phyloP scores from a whole-genome alignment of 2,797 vertebrate species.

The Sciurus carolinensis region DNA sequence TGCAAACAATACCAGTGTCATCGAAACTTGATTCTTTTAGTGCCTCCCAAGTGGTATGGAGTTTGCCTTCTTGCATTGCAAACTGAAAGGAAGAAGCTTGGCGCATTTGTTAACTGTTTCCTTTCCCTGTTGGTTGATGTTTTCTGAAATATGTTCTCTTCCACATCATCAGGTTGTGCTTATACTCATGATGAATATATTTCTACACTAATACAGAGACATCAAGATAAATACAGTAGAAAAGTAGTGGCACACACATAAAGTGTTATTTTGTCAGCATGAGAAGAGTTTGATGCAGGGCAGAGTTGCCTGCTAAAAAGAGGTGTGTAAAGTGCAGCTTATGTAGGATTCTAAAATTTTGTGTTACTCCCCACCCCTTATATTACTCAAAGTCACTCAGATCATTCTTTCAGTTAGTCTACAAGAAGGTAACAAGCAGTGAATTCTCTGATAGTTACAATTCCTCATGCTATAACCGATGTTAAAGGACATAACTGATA shows the following conservation, averaged over 20 bases:
- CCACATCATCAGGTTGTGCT: not conserved
- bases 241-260: fast-evolving
- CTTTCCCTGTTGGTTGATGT: not conserved
- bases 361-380: fast-evolving
- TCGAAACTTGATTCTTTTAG: not conserved
- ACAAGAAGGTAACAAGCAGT: not conserved
- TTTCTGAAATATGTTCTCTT: not conserved
- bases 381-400: not conserved
- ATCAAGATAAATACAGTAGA: fast-evolving
- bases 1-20: not conserved
- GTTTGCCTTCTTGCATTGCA: not conserved
- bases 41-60: not conserved
- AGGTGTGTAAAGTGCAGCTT: not conserved
- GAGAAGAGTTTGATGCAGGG: not conserved
- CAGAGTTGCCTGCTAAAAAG: not conserved
- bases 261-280: not conserved
- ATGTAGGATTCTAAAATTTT: too few relatives aligned
- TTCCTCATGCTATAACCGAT: not conserved
- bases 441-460: not conserved
- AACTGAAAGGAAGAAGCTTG: not conserved
- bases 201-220: not conserved
- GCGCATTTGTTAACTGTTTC: not conserved
- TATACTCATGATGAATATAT: not conserved
- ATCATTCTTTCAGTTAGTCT: not conserved
- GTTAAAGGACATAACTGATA: not conserved